Conservation (phyloP, 2,113 vertebrate genomes). For the Bombycilla garrulus region DNA sequence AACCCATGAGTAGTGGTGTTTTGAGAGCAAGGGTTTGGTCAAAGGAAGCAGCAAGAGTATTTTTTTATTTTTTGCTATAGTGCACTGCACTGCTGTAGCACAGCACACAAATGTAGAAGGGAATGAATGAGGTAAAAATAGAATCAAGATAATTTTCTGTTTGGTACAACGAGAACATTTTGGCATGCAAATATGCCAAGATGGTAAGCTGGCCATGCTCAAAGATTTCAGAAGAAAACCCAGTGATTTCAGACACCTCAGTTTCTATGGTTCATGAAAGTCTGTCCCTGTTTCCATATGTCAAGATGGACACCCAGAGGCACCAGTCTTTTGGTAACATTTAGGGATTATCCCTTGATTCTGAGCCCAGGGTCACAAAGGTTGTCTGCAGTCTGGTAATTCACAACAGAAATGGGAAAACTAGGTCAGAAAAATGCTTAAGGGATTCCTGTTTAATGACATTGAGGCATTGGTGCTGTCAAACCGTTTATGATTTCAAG, state of each 20-base stretch:
- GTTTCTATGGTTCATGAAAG: not conserved
- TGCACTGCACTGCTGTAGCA: not conserved
- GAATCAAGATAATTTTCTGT: not conserved
- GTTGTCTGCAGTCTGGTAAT: not conserved
- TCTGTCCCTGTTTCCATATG: not conserved
- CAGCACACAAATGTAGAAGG: not conserved
- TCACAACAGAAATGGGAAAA: slow-evolving; percentile 1
- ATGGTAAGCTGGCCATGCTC: not conserved
- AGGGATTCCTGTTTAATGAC: not conserved
- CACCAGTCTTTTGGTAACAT: not conserved
- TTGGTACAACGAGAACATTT: not conserved
- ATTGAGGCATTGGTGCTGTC: not conserved
- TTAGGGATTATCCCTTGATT: not conserved
- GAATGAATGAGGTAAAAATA: not conserved
- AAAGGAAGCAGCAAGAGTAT: not conserved
- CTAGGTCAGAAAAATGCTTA: not conserved
- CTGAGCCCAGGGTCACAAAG: not conserved
- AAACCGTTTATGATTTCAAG: not conserved
- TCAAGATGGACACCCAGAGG: not conserved
- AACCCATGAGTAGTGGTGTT: not conserved
- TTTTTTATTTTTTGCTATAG: not conserved
- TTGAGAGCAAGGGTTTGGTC: not conserved
- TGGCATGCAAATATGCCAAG: not conserved
- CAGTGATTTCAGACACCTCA: not conserved
- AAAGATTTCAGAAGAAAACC: not conserved